phyloP scores from a whole-genome alignment of 2,113 vertebrate species.

The Vulpes lagopus region DNA sequence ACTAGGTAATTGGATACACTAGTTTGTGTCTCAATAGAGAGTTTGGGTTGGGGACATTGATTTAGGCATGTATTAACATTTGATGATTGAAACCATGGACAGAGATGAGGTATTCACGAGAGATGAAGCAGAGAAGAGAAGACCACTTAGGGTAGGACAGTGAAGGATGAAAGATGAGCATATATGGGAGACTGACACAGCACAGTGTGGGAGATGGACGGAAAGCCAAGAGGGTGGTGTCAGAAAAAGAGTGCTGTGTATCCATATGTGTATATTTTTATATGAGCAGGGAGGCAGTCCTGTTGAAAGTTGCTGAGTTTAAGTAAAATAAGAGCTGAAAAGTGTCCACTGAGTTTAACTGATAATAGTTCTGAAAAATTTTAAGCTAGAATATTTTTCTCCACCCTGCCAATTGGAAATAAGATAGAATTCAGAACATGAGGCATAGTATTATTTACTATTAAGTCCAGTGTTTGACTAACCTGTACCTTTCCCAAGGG shows the following conservation, averaged over 20 bases:
- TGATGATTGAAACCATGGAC: not conserved
- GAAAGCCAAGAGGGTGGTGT: not conserved
- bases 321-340: conserved; percentile 3
- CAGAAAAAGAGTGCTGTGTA: not conserved
- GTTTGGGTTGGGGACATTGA: not conserved
- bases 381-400: not conserved
- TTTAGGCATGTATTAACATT: not conserved
- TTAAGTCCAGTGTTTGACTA: not conserved
- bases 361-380: conserved; percentile 30
- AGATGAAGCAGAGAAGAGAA: not conserved
- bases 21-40: not conserved
- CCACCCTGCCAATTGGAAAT: not conserved
- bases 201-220: not conserved
- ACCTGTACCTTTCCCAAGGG: not conserved
- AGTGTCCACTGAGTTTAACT: not conserved
- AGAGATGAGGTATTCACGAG: not conserved
- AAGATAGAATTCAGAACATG: not conserved
- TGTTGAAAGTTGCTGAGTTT: not conserved
- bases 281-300: not conserved
- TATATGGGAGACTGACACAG: not conserved
- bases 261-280: not conserved
- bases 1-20: too few relatives aligned
- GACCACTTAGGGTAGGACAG: not conserved
- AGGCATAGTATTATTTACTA: not conserved
- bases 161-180: not conserved